Percentiles rank a stretch among this genome's conserved stretches.
These are phyloP conservation scores for Silvanus unidentatus DNA, from an alignment of 2,888 invertebrate genomes.

Conservation along the genomic window DNA sequence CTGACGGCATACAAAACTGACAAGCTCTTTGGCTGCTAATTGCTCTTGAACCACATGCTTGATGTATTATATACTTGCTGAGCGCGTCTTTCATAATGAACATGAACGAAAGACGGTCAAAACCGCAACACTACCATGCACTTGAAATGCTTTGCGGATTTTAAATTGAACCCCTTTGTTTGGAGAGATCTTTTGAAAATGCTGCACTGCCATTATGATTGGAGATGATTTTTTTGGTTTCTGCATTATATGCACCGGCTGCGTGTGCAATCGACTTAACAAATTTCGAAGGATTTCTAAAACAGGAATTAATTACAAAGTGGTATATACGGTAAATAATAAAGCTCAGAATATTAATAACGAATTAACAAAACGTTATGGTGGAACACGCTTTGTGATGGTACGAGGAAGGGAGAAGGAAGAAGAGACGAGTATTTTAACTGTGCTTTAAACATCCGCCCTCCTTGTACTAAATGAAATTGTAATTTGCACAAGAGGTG, in stretches of 20 bases:
- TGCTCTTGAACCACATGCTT: conserved; percentile 23
- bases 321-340: conserved; percentile 24
- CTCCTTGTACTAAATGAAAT: conserved; percentile 9
- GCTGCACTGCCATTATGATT: no score
- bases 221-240: no score
- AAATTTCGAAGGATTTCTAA: conserved; percentile 5
- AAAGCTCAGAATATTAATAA: conserved; percentile 26
- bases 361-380: conserved; percentile 20
- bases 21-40: conserved; percentile 22
- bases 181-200: no score
- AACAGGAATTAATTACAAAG: conserved; percentile 24
- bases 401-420: neutral
- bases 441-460: neutral
- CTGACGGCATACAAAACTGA: conserved; percentile 19
- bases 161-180: no score
- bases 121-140: no score
- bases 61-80: conserved; percentile 1
- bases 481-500: conserved; percentile 8
- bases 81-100: no score
- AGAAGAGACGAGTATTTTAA: conserved; percentile 4
- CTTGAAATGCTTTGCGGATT: no score
- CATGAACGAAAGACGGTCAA: no score
- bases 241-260: no score
- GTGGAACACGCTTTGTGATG: conserved; percentile 1
- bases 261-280: neutral